These are phyloP conservation scores for Characodon lateralis DNA, from an alignment of 2,797 vertebrate genomes.

Conservation along the genomic window DNA sequence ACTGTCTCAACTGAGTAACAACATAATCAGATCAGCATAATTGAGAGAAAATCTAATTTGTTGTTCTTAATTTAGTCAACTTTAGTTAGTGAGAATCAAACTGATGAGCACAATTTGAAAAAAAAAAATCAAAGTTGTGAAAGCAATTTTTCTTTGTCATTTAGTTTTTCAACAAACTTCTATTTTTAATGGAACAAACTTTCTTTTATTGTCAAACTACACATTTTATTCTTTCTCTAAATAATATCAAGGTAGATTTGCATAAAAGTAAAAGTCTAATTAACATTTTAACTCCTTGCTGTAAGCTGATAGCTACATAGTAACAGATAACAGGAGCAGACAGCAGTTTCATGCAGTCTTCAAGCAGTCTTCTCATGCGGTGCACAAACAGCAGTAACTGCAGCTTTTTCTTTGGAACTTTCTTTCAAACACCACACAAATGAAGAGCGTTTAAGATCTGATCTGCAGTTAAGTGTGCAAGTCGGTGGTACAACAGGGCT, in stretches of 20 bases:
- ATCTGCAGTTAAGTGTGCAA: slow-evolving; percentile 41
- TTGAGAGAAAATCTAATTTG: slow-evolving; percentile 19
- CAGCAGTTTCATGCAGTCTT: slow-evolving; percentile 16
- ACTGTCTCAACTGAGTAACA: slow-evolving; percentile 10
- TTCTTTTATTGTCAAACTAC: background rate
- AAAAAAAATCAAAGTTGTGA: slow-evolving; percentile 8
- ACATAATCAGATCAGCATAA: slow-evolving; percentile 40
- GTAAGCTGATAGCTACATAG: slow-evolving; percentile 5
- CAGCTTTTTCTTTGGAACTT: slow-evolving; percentile 49
- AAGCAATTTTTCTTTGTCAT: background rate
- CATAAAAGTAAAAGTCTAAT: slow-evolving; percentile 11
- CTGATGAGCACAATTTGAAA: background rate
- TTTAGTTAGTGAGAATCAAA: slow-evolving; percentile 16
- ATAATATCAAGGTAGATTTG: slow-evolving; percentile 17
- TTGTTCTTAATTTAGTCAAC: slow-evolving; percentile 42
- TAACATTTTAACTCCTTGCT: slow-evolving; percentile 15
- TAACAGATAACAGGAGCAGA: slow-evolving; percentile 18
- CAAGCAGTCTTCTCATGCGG: background rate
- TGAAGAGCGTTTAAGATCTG: slow-evolving; percentile 57
- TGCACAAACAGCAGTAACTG: slow-evolving; percentile 33
- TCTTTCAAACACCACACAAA: slow-evolving; percentile 50
- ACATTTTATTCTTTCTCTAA: background rate
- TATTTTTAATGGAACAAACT: slow-evolving; percentile 1
- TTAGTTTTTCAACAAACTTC: background rate
- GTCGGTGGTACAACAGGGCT: slow-evolving; percentile 45